Base-by-base conservation (phyloP, 2,797 vertebrate genomes). In the Bufotes viridis region DNA sequence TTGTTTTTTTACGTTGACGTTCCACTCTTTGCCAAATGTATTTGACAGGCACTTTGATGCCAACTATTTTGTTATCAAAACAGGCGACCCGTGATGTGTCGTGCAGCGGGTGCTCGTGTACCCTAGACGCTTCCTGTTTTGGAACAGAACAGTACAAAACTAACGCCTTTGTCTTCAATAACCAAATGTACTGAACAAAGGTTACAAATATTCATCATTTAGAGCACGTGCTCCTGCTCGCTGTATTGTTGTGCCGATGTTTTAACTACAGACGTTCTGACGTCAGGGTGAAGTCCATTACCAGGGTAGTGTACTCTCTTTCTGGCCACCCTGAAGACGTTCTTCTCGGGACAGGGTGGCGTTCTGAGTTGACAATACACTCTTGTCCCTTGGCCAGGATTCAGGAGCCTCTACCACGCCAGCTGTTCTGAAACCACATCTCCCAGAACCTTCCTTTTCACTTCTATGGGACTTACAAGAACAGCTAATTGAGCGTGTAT, bases 101-200 rank as follows among this genome's bases (percentile, higher is more conserved):
- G 2, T 10, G 42, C 8, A 51, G 61, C 7, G 7, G 55, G 78
- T 34, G 1, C 29, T 58, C 34, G 49, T 82, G 65, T 55, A 29
- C 17, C 10, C 4, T 10, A 17, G 8, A n/a, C 7, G 51, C 49
- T 82, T 82, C 81, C 81, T 82, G 81, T 82, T 82, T 82, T 42
- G 34, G 49, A n/a, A 82, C 61, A 82, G n/a, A 26, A 55, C 22
- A 20, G 63, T 69, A 69, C 81, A 69, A 51, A 53, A 53, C 63
- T 65, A 34, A 42, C 60, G 29, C 18, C 57, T 20, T 29, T 20
- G 78, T 61, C 18, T 63, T 51, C 42, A 75, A 42, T 75, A 51
- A 75, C 72, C 18, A 63, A 29, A 79, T 42, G 29, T 63, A 29
- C 57, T 61, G 60, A 22, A 22, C 5, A 81, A 24, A 9, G 78